Evolutionary conservation across 1,140 invertebrate genomes (phyloP).

Genomic region (Frieseomelitta varia): DNA sequence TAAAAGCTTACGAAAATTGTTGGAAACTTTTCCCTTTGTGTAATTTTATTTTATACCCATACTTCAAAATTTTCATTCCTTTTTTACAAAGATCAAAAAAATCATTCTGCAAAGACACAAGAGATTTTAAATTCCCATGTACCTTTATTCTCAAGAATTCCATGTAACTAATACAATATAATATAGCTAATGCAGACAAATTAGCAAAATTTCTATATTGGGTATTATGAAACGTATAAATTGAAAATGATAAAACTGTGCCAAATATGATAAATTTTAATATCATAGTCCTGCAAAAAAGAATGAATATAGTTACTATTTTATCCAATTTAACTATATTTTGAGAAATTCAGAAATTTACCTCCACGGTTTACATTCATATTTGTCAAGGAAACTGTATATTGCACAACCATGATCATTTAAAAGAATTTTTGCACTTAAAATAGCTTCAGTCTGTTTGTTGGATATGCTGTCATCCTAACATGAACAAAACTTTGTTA

Average conservation of each 20-base stretch:
- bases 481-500: constrained; percentile 29
- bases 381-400: constrained; percentile 59
- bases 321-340: not conserved
- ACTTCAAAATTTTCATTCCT: constrained; percentile 73
- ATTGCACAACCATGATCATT: constrained; percentile 74
- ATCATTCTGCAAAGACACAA: constrained; percentile 72
- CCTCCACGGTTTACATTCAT: constrained; percentile 58
- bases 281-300: constrained; percentile 56
- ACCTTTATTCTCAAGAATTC: constrained; percentile 57
- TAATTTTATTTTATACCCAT: constrained; percentile 66
- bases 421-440: constrained; percentile 71
- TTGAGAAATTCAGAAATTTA: constrained; percentile 47
- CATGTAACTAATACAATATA: constrained; percentile 52
- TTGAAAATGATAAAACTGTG: constrained; percentile 48
- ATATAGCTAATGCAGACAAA: constrained; percentile 51
- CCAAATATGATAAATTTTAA: constrained; percentile 62
- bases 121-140: constrained; percentile 59
- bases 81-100: constrained; percentile 71
- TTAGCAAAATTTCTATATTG: constrained; percentile 47
- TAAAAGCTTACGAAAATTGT: constrained; percentile 70
- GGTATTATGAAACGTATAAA: constrained; percentile 43
- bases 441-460: constrained; percentile 70
- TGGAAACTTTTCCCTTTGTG: constrained; percentile 53
- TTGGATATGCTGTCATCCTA: constrained; percentile 60
- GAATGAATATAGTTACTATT: not conserved